Evolutionary conservation across 2,797 vertebrate species (phyloP).

Genomic region (Bovichtus diacanthus): DNA sequence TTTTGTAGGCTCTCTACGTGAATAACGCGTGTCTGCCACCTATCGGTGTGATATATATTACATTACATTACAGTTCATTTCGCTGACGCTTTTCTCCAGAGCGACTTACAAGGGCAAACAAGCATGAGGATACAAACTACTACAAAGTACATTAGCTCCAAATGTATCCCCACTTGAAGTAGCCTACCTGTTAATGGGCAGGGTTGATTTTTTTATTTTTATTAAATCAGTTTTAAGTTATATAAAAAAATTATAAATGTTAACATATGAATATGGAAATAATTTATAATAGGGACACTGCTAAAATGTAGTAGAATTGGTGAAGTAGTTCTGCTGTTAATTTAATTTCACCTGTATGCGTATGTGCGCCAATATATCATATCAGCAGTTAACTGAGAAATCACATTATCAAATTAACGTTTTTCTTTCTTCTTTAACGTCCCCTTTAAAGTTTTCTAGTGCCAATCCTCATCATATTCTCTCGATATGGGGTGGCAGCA

Average conservation of each 20-base stretch:
- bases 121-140: too few species aligned
- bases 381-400: not conserved
- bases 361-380: not conserved
- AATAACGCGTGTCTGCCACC: slow-evolving; percentile 19
- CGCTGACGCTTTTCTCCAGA: too few species aligned
- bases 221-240: not conserved
- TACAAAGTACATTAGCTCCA: too few species aligned
- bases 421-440: too few species aligned
- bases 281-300: not conserved
- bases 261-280: not conserved
- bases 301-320: not conserved
- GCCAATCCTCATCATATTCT: not conserved
- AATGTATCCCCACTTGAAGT: too few species aligned
- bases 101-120: too few species aligned
- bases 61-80: too few species aligned
- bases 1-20: rapidly evolving
- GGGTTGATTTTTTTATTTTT: not conserved
- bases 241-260: not conserved
- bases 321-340: not conserved
- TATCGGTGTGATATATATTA: too few species aligned
- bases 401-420: too few species aligned
- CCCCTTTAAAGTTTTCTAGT: too few species aligned
- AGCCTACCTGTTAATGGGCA: not conserved
- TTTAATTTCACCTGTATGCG: not conserved
- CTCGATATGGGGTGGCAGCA: not conserved